Evolutionary conservation across 1,140 invertebrate genomes (phyloP).

Genomic region (Metopolophium dirhodum): DNA sequence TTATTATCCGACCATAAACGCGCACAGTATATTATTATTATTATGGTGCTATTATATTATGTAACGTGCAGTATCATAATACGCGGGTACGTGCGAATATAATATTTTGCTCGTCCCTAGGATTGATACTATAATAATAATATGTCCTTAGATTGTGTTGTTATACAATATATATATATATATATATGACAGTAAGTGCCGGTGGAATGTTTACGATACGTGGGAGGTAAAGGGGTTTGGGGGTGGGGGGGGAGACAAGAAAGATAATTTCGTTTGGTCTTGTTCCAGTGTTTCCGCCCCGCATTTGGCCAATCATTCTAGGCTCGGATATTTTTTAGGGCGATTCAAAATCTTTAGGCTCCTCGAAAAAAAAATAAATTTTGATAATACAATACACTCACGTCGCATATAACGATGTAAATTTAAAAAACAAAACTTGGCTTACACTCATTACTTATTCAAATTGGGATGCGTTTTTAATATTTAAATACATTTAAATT

Average conservation of each 20-base stretch:
- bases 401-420: not conserved
- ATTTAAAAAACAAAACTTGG: not conserved
- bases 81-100: not conserved
- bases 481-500: not conserved
- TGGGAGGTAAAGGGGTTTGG: too few species aligned
- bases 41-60: too few species aligned
- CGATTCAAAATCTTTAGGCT: not conserved
- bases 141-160: too few species aligned
- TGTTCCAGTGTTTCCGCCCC: not conserved
- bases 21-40: too few species aligned
- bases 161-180: too few species aligned
- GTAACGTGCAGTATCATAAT: too few species aligned
- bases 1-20: not conserved
- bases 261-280: not conserved
- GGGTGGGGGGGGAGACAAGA: too few species aligned
- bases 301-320: not conserved
- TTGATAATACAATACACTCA: too few species aligned
- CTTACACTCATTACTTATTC: not conserved
- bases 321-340: not conserved
- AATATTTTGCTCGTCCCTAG: not conserved
- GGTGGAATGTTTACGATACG: not conserved
- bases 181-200: not conserved
- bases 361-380: too few species aligned
- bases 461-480: not conserved
- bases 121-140: not conserved